These are phyloP conservation scores for Scolopax rusticola DNA, from an alignment of 2,797 vertebrate species.

Conservation along the genomic window DNA sequence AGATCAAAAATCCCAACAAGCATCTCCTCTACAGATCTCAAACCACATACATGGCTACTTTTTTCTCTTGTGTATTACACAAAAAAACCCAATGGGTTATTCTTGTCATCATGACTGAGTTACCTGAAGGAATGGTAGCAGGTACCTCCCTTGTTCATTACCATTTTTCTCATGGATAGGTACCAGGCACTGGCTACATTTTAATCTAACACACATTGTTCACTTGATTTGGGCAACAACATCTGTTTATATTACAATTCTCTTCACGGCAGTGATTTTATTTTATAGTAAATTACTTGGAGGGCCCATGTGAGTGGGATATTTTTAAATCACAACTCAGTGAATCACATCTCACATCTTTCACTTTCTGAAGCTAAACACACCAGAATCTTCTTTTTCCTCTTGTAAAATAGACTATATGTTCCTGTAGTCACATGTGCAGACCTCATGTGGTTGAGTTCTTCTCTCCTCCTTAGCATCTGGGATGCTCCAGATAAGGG, in stretches of 20 bases:
- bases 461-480: not conserved
- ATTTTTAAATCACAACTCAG: not conserved
- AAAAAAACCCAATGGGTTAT: not conserved
- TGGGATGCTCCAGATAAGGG: not conserved
- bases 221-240: not conserved
- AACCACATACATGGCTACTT: not conserved
- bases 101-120: not conserved
- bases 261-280: not conserved
- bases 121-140: not conserved
- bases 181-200: accelerated
- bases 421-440: not conserved
- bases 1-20: not conserved
- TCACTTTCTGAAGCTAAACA: not conserved
- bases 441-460: not conserved
- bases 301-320: not conserved
- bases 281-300: not conserved
- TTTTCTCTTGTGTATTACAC: not conserved
- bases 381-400: not conserved
- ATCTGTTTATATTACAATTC: not conserved
- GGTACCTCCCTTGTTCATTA: not conserved
- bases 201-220: not conserved
- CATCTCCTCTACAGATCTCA: not conserved
- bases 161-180: not conserved
- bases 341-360: not conserved
- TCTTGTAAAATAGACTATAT: not conserved